Conservation (phyloP, 2,113 vertebrate species). For the Zosterops borbonicus region DNA sequence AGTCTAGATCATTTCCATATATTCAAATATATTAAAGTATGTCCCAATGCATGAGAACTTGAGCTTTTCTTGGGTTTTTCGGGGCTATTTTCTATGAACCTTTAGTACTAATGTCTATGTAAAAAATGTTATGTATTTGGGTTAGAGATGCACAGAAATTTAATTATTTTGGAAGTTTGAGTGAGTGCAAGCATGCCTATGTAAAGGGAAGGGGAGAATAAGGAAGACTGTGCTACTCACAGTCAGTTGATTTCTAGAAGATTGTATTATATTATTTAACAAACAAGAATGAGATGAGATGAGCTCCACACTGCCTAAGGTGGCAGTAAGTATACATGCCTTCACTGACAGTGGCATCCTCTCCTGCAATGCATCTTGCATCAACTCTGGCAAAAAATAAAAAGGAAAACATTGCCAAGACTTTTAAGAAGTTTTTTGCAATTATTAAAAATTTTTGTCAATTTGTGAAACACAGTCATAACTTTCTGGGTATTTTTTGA, state of each 20-base stretch:
- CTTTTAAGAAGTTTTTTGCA: not conserved
- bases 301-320: not conserved
- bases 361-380: not conserved
- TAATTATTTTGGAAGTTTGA: not conserved
- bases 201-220: not conserved
- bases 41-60: not conserved
- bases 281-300: not conserved
- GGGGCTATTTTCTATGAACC: not conserved
- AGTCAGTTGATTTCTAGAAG: not conserved
- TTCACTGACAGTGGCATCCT: not conserved
- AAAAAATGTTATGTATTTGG: not conserved
- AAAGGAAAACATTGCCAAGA: not conserved
- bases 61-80: not conserved
- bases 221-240: not conserved
- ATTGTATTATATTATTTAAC: not conserved
- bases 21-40: not conserved
- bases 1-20: not conserved
- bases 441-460: not conserved
- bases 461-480: accelerated
- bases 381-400: not conserved
- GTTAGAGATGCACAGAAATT: not conserved
- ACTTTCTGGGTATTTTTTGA: not conserved
- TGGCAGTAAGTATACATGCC: not conserved
- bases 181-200: accelerated
- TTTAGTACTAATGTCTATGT: not conserved